Evolutionary conservation across 2,888 invertebrate genomes (phyloP).

Genomic region (Metopia argyrocephala): DNA sequence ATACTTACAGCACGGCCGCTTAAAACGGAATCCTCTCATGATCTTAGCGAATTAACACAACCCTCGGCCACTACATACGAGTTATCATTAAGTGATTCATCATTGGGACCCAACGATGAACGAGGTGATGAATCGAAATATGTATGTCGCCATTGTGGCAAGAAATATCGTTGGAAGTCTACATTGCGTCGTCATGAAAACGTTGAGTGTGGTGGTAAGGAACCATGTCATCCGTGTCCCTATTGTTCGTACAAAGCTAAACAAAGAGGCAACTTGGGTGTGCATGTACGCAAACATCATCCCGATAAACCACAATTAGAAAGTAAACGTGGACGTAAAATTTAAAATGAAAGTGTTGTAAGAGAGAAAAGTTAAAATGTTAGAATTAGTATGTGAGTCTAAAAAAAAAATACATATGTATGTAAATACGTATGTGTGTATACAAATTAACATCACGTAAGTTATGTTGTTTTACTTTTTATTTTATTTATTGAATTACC

Average conservation of each 20-base stretch:
- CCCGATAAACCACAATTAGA: slow-evolving; percentile 78
- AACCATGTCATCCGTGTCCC: slow-evolving; percentile 89
- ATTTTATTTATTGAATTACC: slow-evolving; percentile 1
- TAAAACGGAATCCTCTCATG: slow-evolving; percentile 74
- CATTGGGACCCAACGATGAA: slow-evolving; percentile 78
- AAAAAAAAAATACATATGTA: neutral
- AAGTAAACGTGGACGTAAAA: slow-evolving; percentile 77
- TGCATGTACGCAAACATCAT: slow-evolving; percentile 90
- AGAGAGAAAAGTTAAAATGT: slow-evolving; percentile 3
- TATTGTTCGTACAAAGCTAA: slow-evolving; percentile 88
- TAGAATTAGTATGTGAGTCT: neutral
- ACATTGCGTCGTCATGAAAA: slow-evolving; percentile 89
- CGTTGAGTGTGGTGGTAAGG: slow-evolving; percentile 91
- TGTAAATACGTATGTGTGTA: too few relatives aligned
- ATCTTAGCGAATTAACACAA: slow-evolving; percentile 69
- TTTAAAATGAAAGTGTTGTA: slow-evolving; percentile 67
- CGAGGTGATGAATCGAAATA: slow-evolving; percentile 81
- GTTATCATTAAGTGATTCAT: slow-evolving; percentile 76
- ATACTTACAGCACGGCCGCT: slow-evolving; percentile 77
- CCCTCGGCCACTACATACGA: slow-evolving; percentile 76
- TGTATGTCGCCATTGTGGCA: slow-evolving; percentile 90
- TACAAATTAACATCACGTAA: too few relatives aligned
- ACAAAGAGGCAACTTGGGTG: slow-evolving; percentile 89
- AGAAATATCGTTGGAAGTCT: slow-evolving; percentile 91
- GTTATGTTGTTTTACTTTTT: slow-evolving; percentile 25